Evolutionary conservation across 2,797 vertebrate species (phyloP).

Genomic region (Pantherophis alleghaniensis): DNA sequence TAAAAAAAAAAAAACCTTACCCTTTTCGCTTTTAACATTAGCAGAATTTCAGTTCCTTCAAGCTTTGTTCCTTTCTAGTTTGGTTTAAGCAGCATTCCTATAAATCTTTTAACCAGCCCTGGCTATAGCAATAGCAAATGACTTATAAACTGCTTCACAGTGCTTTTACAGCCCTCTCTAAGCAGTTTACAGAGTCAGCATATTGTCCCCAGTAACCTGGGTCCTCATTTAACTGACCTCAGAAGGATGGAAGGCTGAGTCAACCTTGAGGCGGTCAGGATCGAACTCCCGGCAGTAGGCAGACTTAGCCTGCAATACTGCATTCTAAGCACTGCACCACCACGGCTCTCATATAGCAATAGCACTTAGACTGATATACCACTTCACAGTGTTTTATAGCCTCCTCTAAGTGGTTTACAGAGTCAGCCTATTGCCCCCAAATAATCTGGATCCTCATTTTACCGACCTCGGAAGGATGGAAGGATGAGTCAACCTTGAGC

Average conservation of each 20-base stretch:
- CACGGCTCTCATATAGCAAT: too few relatives aligned
- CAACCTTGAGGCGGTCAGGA: too few relatives aligned
- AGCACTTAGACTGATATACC: too few relatives aligned
- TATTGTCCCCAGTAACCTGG: background rate
- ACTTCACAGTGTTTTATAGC: too few relatives aligned
- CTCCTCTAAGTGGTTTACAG: too few relatives aligned
- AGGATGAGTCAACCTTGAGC: background rate
- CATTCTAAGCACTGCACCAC: too few relatives aligned
- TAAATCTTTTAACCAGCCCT: background rate
- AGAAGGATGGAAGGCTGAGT: background rate
- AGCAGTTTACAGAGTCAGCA: background rate
- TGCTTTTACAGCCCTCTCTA: background rate
- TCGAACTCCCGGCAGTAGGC: too few relatives aligned
- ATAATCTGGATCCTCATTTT: too few relatives aligned
- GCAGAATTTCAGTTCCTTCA: background rate
- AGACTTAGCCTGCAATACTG: too few relatives aligned
- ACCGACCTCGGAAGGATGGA: background rate
- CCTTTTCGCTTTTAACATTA: background rate
- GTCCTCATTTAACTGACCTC: background rate
- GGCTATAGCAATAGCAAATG: background rate
- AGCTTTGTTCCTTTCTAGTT: background rate
- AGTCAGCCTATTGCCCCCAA: too few relatives aligned
- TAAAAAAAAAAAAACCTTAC: background rate
- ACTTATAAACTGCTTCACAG: background rate
- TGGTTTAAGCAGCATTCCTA: background rate